These are phyloP conservation scores for Neoaliturus tenellus DNA, from an alignment of 2,888 invertebrate species.

Conservation along the genomic window DNA sequence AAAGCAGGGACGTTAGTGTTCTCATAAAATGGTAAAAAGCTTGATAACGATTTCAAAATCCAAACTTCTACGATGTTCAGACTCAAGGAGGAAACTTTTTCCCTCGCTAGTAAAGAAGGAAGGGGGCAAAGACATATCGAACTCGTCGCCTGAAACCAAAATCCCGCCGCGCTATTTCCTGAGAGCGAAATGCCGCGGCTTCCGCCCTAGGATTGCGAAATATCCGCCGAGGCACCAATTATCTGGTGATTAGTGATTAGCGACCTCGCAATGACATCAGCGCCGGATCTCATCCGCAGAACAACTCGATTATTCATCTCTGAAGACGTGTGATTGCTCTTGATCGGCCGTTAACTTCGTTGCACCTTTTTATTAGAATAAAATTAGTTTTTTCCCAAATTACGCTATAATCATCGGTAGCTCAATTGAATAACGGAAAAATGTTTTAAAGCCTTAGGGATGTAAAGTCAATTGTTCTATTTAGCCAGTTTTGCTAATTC, in stretches of 20 bases:
- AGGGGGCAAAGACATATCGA: background rate
- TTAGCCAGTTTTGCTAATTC: no score
- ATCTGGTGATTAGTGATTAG: constrained; percentile 37
- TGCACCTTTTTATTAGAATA: background rate
- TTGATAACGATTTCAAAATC: no score
- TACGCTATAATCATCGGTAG: no score
- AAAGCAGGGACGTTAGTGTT: no score
- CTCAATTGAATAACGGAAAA: no score
- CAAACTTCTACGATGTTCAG: no score
- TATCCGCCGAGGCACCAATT: constrained; percentile 45
- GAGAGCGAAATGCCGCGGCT: constrained; percentile 49
- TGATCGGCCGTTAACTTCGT: background rate
- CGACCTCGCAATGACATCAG: constrained; percentile 4
- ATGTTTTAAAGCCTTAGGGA: no score
- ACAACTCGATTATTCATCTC: background rate
- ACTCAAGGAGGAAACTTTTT: no score
- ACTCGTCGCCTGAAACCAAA: background rate
- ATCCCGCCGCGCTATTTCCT: constrained; percentile 38
- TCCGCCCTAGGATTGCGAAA: constrained; percentile 43
- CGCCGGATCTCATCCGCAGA: constrained; percentile 27
- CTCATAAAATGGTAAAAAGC: no score
- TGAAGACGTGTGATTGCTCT: constrained; percentile 23
- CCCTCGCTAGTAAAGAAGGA: background rate
- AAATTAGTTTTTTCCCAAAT: background rate
- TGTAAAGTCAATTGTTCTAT: no score